Evolutionary conservation across 2,113 vertebrate genomes (phyloP).

Genomic region (Thomomys bottae): DNA sequence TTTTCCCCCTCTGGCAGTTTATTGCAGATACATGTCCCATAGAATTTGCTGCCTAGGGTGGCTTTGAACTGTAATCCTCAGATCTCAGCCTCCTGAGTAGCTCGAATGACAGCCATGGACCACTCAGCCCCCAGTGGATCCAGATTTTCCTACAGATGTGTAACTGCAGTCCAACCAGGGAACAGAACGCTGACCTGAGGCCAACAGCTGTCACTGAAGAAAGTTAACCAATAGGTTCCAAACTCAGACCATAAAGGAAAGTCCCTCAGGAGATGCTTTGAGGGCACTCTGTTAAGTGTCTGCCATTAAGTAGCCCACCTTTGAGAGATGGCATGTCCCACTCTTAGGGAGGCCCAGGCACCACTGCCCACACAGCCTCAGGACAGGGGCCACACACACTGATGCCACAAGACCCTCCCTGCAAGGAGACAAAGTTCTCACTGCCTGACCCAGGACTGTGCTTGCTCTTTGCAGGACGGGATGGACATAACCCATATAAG

Average conservation of each 20-base stretch:
- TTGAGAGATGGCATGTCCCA: neutral
- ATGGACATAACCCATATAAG: neutral
- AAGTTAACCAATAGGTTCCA: neutral
- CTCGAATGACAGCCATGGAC: no score
- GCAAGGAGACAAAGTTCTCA: neutral
- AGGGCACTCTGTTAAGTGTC: neutral
- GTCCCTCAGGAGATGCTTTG: neutral
- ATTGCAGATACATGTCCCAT: no score
- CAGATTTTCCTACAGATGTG: neutral
- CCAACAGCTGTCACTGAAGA: neutral
- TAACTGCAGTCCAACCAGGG: neutral
- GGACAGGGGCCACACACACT: neutral
- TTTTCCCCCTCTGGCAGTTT: no score
- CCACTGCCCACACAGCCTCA: neutral
- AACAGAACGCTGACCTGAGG: neutral
- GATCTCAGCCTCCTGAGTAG: no score
- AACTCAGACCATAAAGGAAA: neutral
- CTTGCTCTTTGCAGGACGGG: neutral
- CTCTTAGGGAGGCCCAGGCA: neutral
- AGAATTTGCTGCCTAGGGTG: no score
- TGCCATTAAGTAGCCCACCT: neutral
- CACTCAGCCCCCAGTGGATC: neutral
- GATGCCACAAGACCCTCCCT: neutral
- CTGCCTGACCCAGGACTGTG: neutral
- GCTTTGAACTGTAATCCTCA: no score